Percentiles rank a stretch among this genome's conserved stretches.
Evolutionary conservation across 2,797 vertebrate genomes (phyloP).

Genomic region (Novumbra hubbsi): DNA sequence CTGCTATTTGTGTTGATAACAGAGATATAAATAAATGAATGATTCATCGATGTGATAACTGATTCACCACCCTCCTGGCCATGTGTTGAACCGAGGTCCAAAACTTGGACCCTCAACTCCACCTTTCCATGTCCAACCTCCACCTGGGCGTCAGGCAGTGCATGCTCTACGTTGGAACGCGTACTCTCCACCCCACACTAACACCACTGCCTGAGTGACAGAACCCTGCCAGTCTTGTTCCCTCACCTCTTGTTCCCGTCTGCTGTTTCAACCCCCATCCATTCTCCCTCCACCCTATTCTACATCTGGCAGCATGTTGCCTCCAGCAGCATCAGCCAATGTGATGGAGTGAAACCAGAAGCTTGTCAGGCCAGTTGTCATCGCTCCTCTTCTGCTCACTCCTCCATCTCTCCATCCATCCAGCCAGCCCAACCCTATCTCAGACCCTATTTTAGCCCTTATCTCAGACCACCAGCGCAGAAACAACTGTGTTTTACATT

Average conservation of each 20-base stretch:
- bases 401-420: slow-evolving; percentile 2
- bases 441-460: neutral
- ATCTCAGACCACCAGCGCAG: slow-evolving; percentile 30
- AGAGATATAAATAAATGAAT: slow-evolving; percentile 66
- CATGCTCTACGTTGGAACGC: slow-evolving; percentile 8
- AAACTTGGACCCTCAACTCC: slow-evolving; percentile 22
- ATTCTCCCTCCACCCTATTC: slow-evolving; percentile 32
- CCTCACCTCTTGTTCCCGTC: slow-evolving; percentile 4
- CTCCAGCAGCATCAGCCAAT: neutral
- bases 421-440: slow-evolving; percentile 30
- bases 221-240: neutral
- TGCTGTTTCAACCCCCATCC: slow-evolving; percentile 12
- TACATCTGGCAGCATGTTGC: neutral
- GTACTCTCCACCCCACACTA: slow-evolving; percentile 10
- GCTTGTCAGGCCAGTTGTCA: neutral
- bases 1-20: slow-evolving; percentile 68
- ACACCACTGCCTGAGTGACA: neutral
- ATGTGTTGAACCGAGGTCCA: slow-evolving; percentile 62
- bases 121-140: slow-evolving; percentile 56
- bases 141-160: neutral
- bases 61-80: slow-evolving; percentile 41
- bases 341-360: neutral
- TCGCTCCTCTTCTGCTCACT: slow-evolving; percentile 4
- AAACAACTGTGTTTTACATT: slow-evolving; percentile 59
- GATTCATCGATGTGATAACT: slow-evolving; percentile 47